Evolutionary conservation across 2,888 invertebrate species (phyloP), one percentile per base, ranked within the genome.

Genomic region (Zaprionus obscuricornis): DNA sequence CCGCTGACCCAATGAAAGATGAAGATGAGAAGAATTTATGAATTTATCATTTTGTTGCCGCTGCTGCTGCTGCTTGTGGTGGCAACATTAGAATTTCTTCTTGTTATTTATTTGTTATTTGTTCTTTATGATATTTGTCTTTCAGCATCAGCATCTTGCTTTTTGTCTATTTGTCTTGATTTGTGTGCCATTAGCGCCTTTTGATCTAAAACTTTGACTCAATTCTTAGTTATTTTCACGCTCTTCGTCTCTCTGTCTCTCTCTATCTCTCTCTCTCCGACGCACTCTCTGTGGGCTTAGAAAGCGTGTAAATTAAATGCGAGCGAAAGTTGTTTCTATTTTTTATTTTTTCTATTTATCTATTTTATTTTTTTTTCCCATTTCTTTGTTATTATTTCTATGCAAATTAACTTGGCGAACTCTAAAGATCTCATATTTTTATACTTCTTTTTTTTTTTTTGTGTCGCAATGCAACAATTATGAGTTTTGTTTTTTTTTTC

Each of bases 321-420:
- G 16, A 70, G 69, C 70, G 69, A 69, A 66, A 71, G 74, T 60
- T 63, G 64, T 56, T 60, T 42, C 37, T 51, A 10, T n/a, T 16
- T 6, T 37, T 46, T 37, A 31, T 22, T 10, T 24, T 16, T 29
- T 17, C 11, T 16, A 34, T 26, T 3, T 18, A 34, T 20, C 27
- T 18, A 2, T 17, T 39, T 34, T 20, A 31, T 51, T 60, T 40
- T 47, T 65, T 64, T 56, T 60, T 42, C 37, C 26, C 39, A 49
- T 57, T 26, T 46, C 37, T 58, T 40, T 60, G 60, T 78, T 57
- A 67, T 74, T 77, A 73, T 75, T 82, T 58, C 46, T 66, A 82
- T 79, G 78, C 64, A 78, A 81, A 82, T 79, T 79, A 66, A 72
- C 52, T n/a, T 27, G 26, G 31, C 11, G 16, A 59, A 42, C 39